These are phyloP conservation scores for Linurgus olivaceus DNA, from an alignment of 2,797 vertebrate genomes.

Conservation along the genomic window DNA sequence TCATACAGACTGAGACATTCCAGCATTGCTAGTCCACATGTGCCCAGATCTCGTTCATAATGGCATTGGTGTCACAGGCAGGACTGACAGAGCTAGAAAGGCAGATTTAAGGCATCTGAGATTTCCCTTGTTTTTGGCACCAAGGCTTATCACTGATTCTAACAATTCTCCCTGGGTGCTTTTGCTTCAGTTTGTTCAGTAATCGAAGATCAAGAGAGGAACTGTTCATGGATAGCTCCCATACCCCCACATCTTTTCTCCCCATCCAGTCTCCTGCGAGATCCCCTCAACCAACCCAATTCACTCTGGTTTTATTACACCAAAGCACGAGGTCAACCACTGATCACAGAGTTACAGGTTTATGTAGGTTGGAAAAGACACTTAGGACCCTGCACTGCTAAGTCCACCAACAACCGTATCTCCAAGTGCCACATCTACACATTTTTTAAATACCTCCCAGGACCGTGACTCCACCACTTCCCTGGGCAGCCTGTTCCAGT, in stretches of 20 bases:
- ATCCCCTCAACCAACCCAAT: not conserved
- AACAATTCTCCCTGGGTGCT: not conserved
- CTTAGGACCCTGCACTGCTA: not conserved
- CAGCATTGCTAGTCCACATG: not conserved
- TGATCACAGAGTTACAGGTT: not conserved
- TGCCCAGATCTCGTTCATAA: not conserved
- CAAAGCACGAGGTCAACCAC: not conserved
- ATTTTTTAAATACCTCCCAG: not conserved
- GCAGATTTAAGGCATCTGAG: not conserved
- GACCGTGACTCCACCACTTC: not conserved
- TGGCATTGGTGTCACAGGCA: not conserved
- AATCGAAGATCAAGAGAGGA: not conserved
- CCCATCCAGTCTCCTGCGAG: not conserved
- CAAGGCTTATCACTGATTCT: not conserved
- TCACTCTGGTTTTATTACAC: not conserved
- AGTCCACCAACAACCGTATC: not conserved
- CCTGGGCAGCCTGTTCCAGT: not conserved
- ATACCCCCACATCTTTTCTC: not conserved
- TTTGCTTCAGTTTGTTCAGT: not conserved
- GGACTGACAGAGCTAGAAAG: not conserved
- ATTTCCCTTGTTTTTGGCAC: not conserved
- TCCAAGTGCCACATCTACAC: fast-evolving
- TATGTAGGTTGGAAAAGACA: not conserved
- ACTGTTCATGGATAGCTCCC: not conserved
- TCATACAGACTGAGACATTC: fast-evolving